phyloP scores from a whole-genome alignment of 37 sponge, comb jelly and placozoan species.

The Amphimedon queenslandica region DNA sequence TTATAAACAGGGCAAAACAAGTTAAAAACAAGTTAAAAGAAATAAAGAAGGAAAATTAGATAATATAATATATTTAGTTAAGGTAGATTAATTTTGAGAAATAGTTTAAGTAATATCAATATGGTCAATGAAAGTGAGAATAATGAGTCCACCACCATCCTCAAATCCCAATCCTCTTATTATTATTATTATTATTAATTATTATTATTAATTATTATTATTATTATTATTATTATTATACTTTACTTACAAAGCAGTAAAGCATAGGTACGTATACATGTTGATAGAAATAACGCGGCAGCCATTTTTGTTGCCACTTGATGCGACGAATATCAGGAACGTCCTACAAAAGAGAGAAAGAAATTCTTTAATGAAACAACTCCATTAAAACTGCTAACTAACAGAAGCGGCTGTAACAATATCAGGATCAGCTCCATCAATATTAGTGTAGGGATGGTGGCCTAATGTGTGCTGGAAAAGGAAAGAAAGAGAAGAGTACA shows the following conservation, averaged over 20 bases:
- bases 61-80: too few species aligned
- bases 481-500: not conserved
- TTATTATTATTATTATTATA: too few species aligned
- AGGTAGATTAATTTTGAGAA: too few species aligned
- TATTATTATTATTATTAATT: too few species aligned
- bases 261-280: conserved; percentile 88
- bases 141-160: too few species aligned
- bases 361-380: not conserved
- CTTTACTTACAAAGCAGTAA: conserved; percentile 87
- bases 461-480: conserved; percentile 80
- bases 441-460: conserved; percentile 92
- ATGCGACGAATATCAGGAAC: conserved; percentile 87
- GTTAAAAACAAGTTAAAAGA: too few species aligned
- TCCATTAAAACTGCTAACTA: conserved; percentile 1
- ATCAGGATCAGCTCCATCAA: conserved; percentile 92
- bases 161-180: too few species aligned
- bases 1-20: too few species aligned
- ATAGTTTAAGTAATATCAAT: too few species aligned
- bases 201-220: too few species aligned
- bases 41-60: too few species aligned
- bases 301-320: conserved; percentile 81
- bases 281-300: conserved; percentile 88
- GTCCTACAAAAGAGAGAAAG: conserved; percentile 23
- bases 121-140: too few species aligned
- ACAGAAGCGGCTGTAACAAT: conserved; percentile 73